Base-by-base conservation (phyloP, 2,797 vertebrate genomes). In the Lithobates pipiens region DNA sequence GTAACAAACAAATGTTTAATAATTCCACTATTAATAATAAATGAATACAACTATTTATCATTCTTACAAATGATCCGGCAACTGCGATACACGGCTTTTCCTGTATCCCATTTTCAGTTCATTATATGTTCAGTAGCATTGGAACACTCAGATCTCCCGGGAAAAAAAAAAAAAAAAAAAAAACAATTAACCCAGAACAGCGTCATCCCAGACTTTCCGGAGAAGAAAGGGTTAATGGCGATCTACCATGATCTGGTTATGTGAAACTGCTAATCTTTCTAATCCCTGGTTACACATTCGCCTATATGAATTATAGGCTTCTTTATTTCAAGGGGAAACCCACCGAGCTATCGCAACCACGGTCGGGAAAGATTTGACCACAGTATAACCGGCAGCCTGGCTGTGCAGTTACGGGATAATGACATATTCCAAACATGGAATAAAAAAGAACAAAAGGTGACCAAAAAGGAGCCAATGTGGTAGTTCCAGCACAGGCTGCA, bases 181-280 rank as follows among this genome's bases (percentile, higher is more conserved):
- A 23, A 6, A 8, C 18, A 61, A 23, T 23, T 13, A 6, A 1
- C 8, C 21, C 21, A 23, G 3, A 61, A 67, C 10, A 10, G n/a
- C 65, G 11, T 67, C 27, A 29, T 5, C 2, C n/a, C 10, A 21
- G 23, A 15, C 42, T 0, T 0, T 27, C 7, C 25, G 32, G 68
- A 3, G 9, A 54, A 80, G 21, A 61, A 81, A 61, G 7, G n/a
- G 69, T 81, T 81, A 61, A 70, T 9, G 70, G 25, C 61, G 36
- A 10, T 10, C 76, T 10, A 71, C 63, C 67, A 78, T 46, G 61
- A 67, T 79, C 69, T 46, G 42, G 54, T n/a, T 65, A 85, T 50
- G 18, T 16, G n/a, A 78, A 72, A 50, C 71, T 10, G 27, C 57
- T 80, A 65, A 80, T 80, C 71, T 75, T 50, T 36, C 39, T 70